Percentiles rank a stretch among this genome's conserved stretches.
phyloP scores from a whole-genome alignment of 2,888 invertebrate species.

The Ceramica pisi region DNA sequence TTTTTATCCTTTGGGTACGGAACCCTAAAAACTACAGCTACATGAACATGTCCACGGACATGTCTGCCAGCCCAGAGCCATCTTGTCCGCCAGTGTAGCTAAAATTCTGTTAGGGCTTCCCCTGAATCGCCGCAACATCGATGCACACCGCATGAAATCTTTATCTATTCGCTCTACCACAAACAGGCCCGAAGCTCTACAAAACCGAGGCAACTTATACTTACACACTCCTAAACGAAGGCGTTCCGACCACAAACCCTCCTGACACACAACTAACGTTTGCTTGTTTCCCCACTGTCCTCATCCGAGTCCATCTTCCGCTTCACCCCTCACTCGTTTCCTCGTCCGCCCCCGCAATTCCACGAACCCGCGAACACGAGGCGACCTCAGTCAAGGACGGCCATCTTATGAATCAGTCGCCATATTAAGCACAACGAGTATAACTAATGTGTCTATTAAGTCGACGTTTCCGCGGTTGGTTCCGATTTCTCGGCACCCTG shows the following conservation, averaged over 20 bases:
- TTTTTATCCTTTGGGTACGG: too few species aligned
- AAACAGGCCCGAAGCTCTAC: too few species aligned
- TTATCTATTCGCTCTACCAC: too few species aligned
- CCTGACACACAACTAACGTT: not conserved
- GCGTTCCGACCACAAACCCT: not conserved
- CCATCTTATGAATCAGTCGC: slow-evolving; percentile 54
- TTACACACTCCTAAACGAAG: not conserved
- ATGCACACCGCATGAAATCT: too few species aligned
- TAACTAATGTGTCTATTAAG: slow-evolving; percentile 55
- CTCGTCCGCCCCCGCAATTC: slow-evolving; percentile 52
- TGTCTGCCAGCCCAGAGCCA: too few species aligned
- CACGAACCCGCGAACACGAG: slow-evolving; percentile 36
- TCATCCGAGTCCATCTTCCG: slow-evolving; percentile 30
- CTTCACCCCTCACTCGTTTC: slow-evolving; percentile 40
- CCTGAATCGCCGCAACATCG: too few species aligned
- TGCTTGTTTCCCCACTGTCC: not conserved
- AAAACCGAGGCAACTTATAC: too few species aligned
- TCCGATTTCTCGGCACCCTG: slow-evolving; percentile 45
- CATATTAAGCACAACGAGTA: slow-evolving; percentile 35
- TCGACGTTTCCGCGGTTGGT: slow-evolving; percentile 46
- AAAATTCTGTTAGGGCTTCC: too few species aligned
- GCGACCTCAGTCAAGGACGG: slow-evolving; percentile 38
- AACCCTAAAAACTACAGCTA: too few species aligned
- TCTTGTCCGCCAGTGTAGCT: too few species aligned
- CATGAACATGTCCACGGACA: too few species aligned